Percentiles rank a stretch among this genome's conserved stretches.
Conservation (phyloP, 2,113 vertebrate genomes). For the Climacteris rufus region DNA sequence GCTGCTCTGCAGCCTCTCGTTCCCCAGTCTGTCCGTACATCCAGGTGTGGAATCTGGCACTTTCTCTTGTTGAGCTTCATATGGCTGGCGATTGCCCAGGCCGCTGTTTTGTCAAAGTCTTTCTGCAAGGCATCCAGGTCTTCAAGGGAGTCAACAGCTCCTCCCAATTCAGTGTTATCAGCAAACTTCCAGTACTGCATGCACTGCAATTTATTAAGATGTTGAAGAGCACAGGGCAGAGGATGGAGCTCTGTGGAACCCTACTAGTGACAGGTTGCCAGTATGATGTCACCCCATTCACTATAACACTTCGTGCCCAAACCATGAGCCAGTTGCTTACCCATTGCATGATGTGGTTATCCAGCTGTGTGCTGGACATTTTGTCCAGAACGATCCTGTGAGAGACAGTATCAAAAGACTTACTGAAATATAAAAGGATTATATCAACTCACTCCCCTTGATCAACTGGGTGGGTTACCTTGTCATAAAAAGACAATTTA, state of each 20-base stretch:
- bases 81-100: neutral
- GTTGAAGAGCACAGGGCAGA: accelerated
- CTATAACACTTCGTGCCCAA: too few species aligned
- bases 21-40: neutral
- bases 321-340: accelerated
- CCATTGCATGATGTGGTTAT: neutral
- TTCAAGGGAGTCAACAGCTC: neutral
- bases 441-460: neutral
- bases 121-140: neutral
- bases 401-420: neutral
- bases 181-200: neutral
- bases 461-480: neutral
- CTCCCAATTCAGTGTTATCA: neutral
- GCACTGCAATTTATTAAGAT: neutral
- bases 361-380: neutral
- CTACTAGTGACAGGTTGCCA: neutral
- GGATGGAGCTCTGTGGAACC: neutral
- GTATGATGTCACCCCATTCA: too few species aligned
- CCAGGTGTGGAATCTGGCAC: neutral
- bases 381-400: neutral
- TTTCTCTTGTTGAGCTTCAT: neutral
- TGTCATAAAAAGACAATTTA: neutral
- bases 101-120: neutral
- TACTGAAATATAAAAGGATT: neutral
- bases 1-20: neutral